phyloP scores from a whole-genome alignment of 2,888 invertebrate genomes.

The Lobophora halterata region DNA sequence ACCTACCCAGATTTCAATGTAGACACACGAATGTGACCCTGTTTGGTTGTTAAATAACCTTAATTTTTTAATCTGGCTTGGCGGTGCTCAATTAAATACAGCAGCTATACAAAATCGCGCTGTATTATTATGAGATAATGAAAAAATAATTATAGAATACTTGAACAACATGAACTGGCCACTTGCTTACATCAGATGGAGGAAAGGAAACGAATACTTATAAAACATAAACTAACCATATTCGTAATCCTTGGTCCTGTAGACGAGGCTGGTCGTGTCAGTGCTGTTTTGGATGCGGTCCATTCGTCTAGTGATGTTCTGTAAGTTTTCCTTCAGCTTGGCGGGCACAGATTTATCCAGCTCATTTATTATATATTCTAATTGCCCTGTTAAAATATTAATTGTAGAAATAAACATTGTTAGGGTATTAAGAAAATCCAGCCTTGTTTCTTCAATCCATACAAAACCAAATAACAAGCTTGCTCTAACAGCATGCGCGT shows the following conservation, averaged over 20 bases:
- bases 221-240: slow-evolving; percentile 53
- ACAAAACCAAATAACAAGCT: too few relatives aligned
- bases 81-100: not conserved
- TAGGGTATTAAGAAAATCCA: not conserved
- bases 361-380: slow-evolving; percentile 72
- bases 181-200: too few relatives aligned
- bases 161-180: too few relatives aligned
- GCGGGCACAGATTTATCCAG: slow-evolving; percentile 65
- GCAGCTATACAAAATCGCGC: not conserved
- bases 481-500: slow-evolving; percentile 3
- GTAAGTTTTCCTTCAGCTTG: slow-evolving; percentile 66
- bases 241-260: slow-evolving; percentile 71
- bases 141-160: too few relatives aligned
- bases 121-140: too few relatives aligned
- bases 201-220: not conserved
- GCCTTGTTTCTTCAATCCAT: not conserved
- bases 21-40: slow-evolving; percentile 1
- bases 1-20: slow-evolving; percentile 1
- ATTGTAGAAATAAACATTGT: not conserved
- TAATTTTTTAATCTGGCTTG: too few relatives aligned
- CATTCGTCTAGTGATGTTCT: slow-evolving; percentile 66
- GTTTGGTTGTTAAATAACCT: too few relatives aligned
- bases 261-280: slow-evolving; percentile 50
- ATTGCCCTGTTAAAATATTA: slow-evolving; percentile 52
- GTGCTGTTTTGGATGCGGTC: slow-evolving; percentile 63